phyloP scores from a whole-genome alignment of 2,888 invertebrate species.

The Hofmannophila pseudospretella region DNA sequence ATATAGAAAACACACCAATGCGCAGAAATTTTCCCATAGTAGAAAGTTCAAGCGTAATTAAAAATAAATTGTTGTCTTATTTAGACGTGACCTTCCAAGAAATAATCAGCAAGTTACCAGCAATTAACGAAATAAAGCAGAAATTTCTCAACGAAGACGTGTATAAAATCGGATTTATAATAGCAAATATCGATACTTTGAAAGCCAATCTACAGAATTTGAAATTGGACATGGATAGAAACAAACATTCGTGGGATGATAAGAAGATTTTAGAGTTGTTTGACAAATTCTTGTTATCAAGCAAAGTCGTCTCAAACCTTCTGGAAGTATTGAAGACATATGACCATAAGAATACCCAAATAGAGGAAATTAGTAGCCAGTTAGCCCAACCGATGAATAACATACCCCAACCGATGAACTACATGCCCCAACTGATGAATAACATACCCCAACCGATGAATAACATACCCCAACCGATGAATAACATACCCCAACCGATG shows the following conservation, averaged over 20 bases:
- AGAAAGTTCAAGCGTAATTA: slow-evolving; percentile 19
- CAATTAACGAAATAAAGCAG: slow-evolving; percentile 24
- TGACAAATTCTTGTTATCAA: slow-evolving; percentile 31
- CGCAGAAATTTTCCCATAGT: slow-evolving; percentile 8
- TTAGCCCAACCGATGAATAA: not conserved
- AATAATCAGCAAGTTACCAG: slow-evolving; percentile 26
- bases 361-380: not conserved
- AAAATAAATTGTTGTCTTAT: slow-evolving; percentile 28
- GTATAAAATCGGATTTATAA: slow-evolving; percentile 40
- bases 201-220: slow-evolving; percentile 30
- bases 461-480: too few species aligned
- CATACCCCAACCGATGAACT: too few species aligned
- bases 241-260: slow-evolving; percentile 27
- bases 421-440: not conserved
- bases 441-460: not conserved
- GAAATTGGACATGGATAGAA: slow-evolving; percentile 23
- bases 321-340: slow-evolving; percentile 23
- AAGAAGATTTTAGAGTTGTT: slow-evolving; percentile 30
- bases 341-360: not conserved
- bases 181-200: slow-evolving; percentile 41
- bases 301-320: slow-evolving; percentile 23
- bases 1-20: too few species aligned
- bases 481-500: too few species aligned
- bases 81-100: slow-evolving; percentile 31
- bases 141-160: slow-evolving; percentile 20